Evolutionary conservation across 92 coral and sea anemone species (phyloP).

Genomic region (Epizoanthus rinbou): DNA sequence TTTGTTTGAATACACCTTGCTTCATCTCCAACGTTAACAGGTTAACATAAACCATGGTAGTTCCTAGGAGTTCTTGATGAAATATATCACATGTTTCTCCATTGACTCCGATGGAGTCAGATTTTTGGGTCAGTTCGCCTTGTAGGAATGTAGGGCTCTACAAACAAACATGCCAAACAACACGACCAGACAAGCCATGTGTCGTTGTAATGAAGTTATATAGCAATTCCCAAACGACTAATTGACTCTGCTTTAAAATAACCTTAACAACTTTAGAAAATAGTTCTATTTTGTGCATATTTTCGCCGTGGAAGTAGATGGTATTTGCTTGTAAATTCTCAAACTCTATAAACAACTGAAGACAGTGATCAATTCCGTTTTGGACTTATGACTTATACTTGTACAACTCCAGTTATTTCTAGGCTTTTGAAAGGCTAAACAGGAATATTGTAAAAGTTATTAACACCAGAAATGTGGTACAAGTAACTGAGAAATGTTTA

Average conservation of each 20-base stretch:
- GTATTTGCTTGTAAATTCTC: neutral
- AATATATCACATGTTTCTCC: neutral
- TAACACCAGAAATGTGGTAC: neutral
- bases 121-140: neutral
- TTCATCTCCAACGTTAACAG: neutral
- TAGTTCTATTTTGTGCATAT: neutral
- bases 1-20: too few species aligned
- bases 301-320: neutral
- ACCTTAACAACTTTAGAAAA: neutral
- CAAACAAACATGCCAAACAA: neutral
- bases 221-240: neutral
- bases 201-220: neutral
- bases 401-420: neutral
- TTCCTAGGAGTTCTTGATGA: neutral
- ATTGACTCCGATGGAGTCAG: neutral
- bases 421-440: neutral
- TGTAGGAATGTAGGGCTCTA: neutral
- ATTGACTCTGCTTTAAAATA: neutral
- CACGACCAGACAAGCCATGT: neutral
- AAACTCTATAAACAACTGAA: neutral
- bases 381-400: neutral
- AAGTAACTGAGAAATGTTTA: neutral
- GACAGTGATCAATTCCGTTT: conserved; percentile 3
- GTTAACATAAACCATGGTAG: neutral
- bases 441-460: conserved; percentile 10